Percentiles rank a stretch among this genome's conserved stretches.
phyloP scores from a whole-genome alignment of 35 echinoderm and acorn worm species.

The Anneissia japonica region DNA sequence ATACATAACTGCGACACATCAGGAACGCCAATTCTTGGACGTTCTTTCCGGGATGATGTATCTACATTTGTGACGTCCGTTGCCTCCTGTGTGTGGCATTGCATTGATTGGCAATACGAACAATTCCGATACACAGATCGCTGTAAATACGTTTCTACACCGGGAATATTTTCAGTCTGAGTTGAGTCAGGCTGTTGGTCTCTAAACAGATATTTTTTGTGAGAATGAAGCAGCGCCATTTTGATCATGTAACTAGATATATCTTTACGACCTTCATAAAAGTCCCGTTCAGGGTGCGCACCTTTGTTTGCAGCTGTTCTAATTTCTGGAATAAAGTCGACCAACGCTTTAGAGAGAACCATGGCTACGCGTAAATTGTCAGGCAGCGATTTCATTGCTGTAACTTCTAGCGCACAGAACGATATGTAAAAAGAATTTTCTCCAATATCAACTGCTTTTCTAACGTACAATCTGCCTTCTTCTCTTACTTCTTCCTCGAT shows the following conservation, averaged over 20 bases:
- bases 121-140: too few relatives aligned
- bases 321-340: not conserved
- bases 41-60: not conserved
- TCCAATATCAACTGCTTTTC: not conserved
- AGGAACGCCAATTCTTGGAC: not conserved
- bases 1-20: not conserved
- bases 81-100: too few relatives aligned
- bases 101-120: too few relatives aligned
- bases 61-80: too few relatives aligned
- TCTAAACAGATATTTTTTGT: not conserved
- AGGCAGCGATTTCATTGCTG: not conserved
- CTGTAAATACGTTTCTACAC: too few relatives aligned
- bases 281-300: not conserved
- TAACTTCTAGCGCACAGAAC: not conserved
- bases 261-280: not conserved
- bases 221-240: not conserved
- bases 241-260: not conserved
- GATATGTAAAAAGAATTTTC: not conserved
- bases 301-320: not conserved
- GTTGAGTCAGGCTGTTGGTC: too few relatives aligned
- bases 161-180: too few relatives aligned
- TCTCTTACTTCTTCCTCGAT: not conserved
- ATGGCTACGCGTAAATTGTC: not conserved
- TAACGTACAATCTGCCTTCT: not conserved
- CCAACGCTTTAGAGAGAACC: not conserved